These are phyloP conservation scores for Mungos mungo DNA, from an alignment of 2,113 vertebrate genomes.

Conservation along the genomic window DNA sequence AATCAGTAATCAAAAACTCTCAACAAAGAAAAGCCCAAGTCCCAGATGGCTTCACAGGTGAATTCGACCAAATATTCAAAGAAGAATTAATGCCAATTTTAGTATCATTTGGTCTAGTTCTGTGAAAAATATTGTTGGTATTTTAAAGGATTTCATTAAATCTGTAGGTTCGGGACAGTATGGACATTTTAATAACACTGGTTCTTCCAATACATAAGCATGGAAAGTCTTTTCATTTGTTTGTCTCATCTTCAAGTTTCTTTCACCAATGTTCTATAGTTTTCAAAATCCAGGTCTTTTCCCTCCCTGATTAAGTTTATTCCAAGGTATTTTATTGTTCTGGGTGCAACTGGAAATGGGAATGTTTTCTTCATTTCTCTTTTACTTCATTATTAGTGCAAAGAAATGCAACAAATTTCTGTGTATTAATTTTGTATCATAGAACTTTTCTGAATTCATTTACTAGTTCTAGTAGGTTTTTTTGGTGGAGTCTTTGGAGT, in stretches of 20 bases:
- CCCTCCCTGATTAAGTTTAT: no score
- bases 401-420: background rate
- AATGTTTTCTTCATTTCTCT: background rate
- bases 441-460: background rate
- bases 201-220: no score
- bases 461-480: background rate
- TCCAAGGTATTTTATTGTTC: background rate
- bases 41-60: background rate
- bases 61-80: background rate
- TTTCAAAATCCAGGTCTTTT: no score
- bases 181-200: background rate
- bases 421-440: background rate
- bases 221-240: background rate
- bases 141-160: background rate
- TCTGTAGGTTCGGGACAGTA: background rate
- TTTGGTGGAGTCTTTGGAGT: background rate
- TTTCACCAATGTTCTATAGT: no score
- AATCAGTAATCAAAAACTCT: background rate
- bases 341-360: background rate
- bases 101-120: background rate
- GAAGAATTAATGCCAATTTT: background rate
- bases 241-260: no score
- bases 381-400: background rate
- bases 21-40: background rate
- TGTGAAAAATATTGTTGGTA: background rate